Evolutionary conservation across 2,113 vertebrate genomes (phyloP).

Genomic region (Centropus bengalensis): DNA sequence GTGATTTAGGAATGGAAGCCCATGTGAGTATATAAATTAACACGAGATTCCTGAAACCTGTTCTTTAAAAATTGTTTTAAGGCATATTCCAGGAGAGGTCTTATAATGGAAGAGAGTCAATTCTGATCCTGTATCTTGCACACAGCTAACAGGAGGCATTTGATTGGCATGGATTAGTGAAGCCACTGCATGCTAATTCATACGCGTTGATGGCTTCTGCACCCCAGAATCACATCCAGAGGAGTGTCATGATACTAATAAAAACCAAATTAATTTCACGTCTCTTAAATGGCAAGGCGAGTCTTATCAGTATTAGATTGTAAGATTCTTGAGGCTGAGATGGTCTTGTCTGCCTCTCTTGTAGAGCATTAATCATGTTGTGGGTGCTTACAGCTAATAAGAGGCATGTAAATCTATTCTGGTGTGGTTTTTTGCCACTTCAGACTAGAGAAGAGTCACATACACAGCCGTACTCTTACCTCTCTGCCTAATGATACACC

Average conservation of each 20-base stretch:
- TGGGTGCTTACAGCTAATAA: slow-evolving; percentile 22
- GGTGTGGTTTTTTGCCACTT: slow-evolving; percentile 45
- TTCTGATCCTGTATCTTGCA: background rate
- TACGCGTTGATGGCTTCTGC: background rate
- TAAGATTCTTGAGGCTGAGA: slow-evolving; percentile 17
- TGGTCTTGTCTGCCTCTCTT: background rate
- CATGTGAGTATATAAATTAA: background rate
- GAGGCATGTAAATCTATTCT: slow-evolving; percentile 4
- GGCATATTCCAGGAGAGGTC: background rate
- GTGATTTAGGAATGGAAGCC: background rate
- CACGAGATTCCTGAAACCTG: background rate
- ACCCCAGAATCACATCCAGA: background rate
- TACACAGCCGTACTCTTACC: background rate
- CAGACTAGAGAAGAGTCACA: slow-evolving; percentile 1
- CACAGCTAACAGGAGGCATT: background rate
- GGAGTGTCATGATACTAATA: background rate
- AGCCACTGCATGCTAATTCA: background rate
- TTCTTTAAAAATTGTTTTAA: background rate
- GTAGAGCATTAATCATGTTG: slow-evolving; percentile 51
- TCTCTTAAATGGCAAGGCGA: slow-evolving; percentile 16
- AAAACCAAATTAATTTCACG: slow-evolving; percentile 44
- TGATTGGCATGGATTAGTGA: background rate
- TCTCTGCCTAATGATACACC: slow-evolving; percentile 32
- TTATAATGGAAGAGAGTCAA: background rate
- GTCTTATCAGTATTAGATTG: background rate